Percentiles rank a stretch among this genome's conserved stretches.
Evolutionary conservation across 2,888 invertebrate species (phyloP).

Genomic region (Antheraea yamamai): DNA sequence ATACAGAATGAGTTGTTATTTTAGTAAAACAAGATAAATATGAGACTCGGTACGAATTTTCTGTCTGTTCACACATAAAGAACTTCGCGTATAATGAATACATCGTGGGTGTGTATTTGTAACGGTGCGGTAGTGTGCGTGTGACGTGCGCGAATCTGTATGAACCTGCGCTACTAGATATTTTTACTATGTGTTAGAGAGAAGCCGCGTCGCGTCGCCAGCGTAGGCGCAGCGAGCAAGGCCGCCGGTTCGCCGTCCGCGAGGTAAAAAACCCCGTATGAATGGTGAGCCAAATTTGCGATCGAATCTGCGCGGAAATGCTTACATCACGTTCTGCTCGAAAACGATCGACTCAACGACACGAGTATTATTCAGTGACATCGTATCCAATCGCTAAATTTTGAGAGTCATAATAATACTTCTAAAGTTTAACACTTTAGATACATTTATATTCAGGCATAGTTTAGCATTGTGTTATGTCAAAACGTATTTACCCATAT

Average conservation of each 20-base stretch:
- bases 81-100: background rate
- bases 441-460: background rate
- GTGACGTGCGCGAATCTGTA: constrained; percentile 15
- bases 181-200: constrained; percentile 22
- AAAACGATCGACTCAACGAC: constrained; percentile 34
- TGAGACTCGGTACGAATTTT: constrained; percentile 6
- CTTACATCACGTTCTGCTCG: constrained; percentile 56
- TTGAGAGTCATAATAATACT: background rate
- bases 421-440: background rate
- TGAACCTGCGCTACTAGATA: constrained; percentile 24
- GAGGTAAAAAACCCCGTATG: constrained; percentile 69
- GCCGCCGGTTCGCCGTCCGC: constrained; percentile 72
- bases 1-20: constrained; percentile 4
- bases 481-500: background rate
- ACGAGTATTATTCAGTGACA: constrained; percentile 28
- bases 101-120: background rate
- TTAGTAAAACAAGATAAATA: constrained; percentile 14
- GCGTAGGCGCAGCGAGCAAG: constrained; percentile 69
- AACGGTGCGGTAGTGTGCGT: background rate
- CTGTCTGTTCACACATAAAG: constrained; percentile 5
- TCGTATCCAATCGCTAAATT: constrained; percentile 15
- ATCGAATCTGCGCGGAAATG: constrained; percentile 59
- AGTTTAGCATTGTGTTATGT: background rate
- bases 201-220: constrained; percentile 25
- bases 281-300: constrained; percentile 68